These are phyloP conservation scores for Scelioninae gen. 1 DNA, from an alignment of 2,888 invertebrate species.

Conservation along the genomic window DNA sequence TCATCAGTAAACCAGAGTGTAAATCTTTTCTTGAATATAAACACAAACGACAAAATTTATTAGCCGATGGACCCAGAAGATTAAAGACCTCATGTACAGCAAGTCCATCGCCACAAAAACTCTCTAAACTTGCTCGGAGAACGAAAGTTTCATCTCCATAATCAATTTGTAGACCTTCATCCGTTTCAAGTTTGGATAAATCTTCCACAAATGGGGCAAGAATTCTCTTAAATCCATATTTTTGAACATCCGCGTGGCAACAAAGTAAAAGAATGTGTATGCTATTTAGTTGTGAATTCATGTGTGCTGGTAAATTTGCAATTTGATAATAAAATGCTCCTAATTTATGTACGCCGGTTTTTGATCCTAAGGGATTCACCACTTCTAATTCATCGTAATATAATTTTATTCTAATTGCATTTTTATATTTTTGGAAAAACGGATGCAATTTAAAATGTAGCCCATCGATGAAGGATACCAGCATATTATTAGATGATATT, in stretches of 20 bases:
- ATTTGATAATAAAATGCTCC: conserved; percentile 58
- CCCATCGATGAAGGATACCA: conserved; percentile 61
- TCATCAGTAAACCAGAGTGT: conserved; percentile 35
- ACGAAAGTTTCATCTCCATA: conserved; percentile 47
- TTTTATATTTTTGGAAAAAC: conserved; percentile 48
- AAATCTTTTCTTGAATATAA: conserved; percentile 57
- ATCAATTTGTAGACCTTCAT: conserved; percentile 57
- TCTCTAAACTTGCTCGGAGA: conserved; percentile 60
- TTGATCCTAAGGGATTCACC: conserved; percentile 33
- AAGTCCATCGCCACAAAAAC: conserved; percentile 64
- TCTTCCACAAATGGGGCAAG: conserved; percentile 65
- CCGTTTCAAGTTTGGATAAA: conserved; percentile 24
- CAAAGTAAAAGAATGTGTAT: conserved; percentile 65
- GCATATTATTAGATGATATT: too few relatives aligned
- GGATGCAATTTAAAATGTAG: conserved; percentile 43
- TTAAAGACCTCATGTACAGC: conserved; percentile 64
- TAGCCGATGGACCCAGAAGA: conserved; percentile 63
- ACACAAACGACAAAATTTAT: conserved; percentile 47
- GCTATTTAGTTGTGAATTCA: conserved; percentile 59
- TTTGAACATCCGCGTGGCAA: conserved; percentile 50
- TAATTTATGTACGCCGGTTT: conserved; percentile 65
- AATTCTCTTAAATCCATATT: conserved; percentile 65
- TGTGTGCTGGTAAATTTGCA: conserved; percentile 61
- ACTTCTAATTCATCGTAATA: conserved; percentile 69
- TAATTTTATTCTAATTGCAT: conserved; percentile 50